Evolutionary conservation across 2,797 vertebrate species (phyloP).

Genomic region (Platalea minor): DNA sequence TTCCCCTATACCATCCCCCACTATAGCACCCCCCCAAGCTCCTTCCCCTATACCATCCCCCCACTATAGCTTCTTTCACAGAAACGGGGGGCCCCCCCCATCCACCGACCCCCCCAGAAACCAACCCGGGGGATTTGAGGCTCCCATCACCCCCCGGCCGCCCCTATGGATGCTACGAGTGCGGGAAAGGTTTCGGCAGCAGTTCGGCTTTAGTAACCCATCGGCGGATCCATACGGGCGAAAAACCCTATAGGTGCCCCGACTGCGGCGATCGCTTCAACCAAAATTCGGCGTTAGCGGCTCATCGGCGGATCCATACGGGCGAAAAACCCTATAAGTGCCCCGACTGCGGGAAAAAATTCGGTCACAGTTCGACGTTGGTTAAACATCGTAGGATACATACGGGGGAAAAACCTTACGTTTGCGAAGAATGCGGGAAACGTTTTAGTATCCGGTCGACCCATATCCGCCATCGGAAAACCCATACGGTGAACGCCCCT

Average conservation of each 20-base stretch:
- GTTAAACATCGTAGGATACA: background rate
- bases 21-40: too few species aligned
- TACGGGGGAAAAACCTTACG: background rate
- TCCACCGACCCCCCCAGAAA: background rate
- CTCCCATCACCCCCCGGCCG: too few species aligned
- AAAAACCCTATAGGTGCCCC: background rate
- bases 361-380: background rate
- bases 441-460: background rate
- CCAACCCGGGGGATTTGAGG: too few species aligned
- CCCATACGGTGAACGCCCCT: background rate
- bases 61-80: background rate
- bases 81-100: too few species aligned
- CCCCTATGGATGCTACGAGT: background rate
- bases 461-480: background rate
- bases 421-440: background rate
- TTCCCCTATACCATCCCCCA: too few species aligned
- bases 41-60: too few species aligned
- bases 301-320: background rate
- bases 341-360: background rate
- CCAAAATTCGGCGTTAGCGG: background rate
- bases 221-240: background rate
- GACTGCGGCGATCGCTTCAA: background rate
- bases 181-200: background rate
- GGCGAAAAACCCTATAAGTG: background rate
- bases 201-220: background rate